Evolutionary conservation across 2,888 invertebrate genomes (phyloP).

Genomic region (Pseudococcus jackbeardsleyi): DNA sequence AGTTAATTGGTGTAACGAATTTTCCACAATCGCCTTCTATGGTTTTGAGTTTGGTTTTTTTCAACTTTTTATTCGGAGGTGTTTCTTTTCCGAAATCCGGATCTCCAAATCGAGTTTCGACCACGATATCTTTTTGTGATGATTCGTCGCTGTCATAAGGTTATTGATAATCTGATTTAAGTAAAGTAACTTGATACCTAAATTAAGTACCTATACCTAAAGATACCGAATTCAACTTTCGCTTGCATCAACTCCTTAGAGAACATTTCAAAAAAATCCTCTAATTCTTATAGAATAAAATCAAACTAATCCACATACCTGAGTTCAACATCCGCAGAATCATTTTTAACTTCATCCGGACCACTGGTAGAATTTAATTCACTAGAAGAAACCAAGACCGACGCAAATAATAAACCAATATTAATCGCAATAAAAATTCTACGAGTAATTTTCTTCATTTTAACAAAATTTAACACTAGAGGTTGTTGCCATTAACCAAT

Average conservation of each 20-base stretch:
- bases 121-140: neutral
- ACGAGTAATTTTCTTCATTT: neutral
- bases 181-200: neutral
- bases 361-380: neutral
- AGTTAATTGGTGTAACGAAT: slow-evolving; percentile 3
- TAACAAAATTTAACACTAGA: neutral
- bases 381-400: neutral
- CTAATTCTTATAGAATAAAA: neutral
- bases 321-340: slow-evolving; percentile 6
- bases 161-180: neutral
- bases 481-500: neutral
- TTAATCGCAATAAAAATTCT: neutral
- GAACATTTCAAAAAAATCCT: neutral
- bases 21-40: neutral
- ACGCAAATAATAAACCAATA: neutral
- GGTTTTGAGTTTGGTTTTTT: neutral
- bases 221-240: too few relatives aligned
- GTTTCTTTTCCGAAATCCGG: neutral
- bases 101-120: slow-evolving; percentile 1
- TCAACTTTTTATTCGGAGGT: neutral
- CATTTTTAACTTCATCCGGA: neutral
- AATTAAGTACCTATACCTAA: too few relatives aligned
- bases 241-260: too few relatives aligned
- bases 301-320: neutral
- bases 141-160: slow-evolving; percentile 13